Percentiles rank a stretch among this genome's conserved stretches.
These are phyloP conservation scores for Cryptomyrus ogoouensis DNA, from an alignment of 2,113 vertebrate genomes.

Conservation along the genomic window DNA sequence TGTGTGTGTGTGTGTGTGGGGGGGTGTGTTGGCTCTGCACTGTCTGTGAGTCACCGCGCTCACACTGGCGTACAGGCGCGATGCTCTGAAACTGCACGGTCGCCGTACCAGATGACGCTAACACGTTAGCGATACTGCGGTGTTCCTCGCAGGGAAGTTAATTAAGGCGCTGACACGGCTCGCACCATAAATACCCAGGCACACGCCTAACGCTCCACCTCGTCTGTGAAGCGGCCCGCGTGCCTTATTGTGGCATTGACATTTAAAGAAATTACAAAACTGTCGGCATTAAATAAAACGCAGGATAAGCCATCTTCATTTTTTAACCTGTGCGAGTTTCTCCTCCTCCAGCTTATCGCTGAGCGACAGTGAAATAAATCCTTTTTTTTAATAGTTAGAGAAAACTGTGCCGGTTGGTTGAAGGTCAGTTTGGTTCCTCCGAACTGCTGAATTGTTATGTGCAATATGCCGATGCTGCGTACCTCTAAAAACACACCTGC, in stretches of 20 bases:
- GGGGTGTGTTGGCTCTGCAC: background rate
- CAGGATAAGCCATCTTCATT: background rate
- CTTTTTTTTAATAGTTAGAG: background rate
- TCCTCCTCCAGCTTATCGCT: background rate
- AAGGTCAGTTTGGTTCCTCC: background rate
- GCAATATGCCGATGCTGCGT: background rate
- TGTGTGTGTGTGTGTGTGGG: background rate
- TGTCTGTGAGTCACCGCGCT: background rate
- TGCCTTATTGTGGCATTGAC: background rate
- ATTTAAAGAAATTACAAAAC: conserved; percentile 8
- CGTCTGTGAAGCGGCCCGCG: background rate
- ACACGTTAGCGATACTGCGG: background rate
- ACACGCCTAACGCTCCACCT: too few relatives aligned
- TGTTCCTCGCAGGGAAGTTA: background rate
- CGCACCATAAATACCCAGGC: background rate
- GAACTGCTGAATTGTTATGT: background rate
- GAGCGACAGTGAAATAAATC: background rate
- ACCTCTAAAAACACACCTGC: background rate
- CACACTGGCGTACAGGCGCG: background rate
- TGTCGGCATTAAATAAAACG: background rate
- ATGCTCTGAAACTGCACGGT: background rate
- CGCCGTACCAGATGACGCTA: background rate
- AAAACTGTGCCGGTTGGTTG: background rate
- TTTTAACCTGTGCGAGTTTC: background rate
- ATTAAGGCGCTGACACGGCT: background rate